These are phyloP conservation scores for Mastacembelus armatus DNA, from an alignment of 2,797 vertebrate species.

Conservation along the genomic window DNA sequence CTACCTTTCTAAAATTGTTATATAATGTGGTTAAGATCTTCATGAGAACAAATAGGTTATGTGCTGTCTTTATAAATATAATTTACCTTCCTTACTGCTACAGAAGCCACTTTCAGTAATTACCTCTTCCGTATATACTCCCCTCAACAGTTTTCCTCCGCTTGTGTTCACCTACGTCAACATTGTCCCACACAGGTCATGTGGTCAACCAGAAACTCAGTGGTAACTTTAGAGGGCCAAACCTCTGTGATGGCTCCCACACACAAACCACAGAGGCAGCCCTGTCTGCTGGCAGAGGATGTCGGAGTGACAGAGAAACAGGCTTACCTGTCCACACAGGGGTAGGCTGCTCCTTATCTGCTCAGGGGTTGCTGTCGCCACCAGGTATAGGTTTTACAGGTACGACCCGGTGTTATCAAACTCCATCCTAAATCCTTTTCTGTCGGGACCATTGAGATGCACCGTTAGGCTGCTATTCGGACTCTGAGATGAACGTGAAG, in stretches of 20 bases:
- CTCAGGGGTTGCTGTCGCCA: constrained; percentile 36
- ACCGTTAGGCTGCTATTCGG: constrained; percentile 82
- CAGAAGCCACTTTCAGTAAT: no score
- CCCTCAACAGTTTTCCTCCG: no score
- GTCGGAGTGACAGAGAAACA: constrained; percentile 29
- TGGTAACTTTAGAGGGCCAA: constrained; percentile 8
- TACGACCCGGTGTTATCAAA: constrained; percentile 48
- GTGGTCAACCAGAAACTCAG: not conserved
- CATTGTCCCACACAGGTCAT: constrained; percentile 16
- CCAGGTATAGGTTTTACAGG: constrained; percentile 43
- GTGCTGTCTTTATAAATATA: no score
- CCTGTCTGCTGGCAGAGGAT: constrained; percentile 12
- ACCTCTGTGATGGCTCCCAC: constrained; percentile 12
- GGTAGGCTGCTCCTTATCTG: constrained; percentile 60
- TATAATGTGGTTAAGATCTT: no score
- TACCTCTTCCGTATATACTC: no score
- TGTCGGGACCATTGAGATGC: constrained; percentile 86
- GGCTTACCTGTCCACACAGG: constrained; percentile 62
- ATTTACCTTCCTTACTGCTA: no score
- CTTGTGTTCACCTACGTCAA: not conserved
- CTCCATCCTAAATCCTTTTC: constrained; percentile 48
- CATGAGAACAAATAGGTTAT: no score
- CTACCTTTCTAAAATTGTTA: no score
- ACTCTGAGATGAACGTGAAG: constrained; percentile 96
- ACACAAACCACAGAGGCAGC: not conserved